Evolutionary conservation across 2,113 vertebrate genomes (phyloP), one percentile per base, ranked within the genome.

Genomic region (Xenopus laevis): DNA sequence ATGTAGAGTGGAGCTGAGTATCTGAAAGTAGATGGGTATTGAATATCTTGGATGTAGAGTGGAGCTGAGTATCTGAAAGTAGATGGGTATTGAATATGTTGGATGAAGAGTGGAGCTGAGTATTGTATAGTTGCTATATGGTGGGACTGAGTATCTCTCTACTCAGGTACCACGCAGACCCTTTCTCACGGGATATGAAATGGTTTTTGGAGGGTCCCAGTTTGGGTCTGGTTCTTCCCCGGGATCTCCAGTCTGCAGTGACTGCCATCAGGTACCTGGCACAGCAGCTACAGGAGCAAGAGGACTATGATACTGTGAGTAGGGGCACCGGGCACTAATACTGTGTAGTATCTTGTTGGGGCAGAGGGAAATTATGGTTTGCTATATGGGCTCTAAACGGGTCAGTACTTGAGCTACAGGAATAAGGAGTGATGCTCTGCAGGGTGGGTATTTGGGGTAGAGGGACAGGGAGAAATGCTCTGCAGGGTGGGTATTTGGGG

Each of bases 191-290:
- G 0, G 92, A 95, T 75, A 67, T 94, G 78, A 84, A 86, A 13
- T 91, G 92, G 80, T 91, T 89, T 81, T 90, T 93, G 0, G 89
- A 94, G 0, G 92, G 91, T 0, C 93, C 93, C 17, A 93, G 85
- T 53, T 85, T 82, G 57, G 85, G 87, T 66, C 82, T 90, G 2
- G 81, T 88, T 0, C 86, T 96, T 55, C 93, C 93, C 0, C 85
- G 89, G 0, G 94, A 96, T 59, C 87, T 96, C 1, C 93, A 93
- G 70, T 86, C 92, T 0, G 93, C 92, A 11, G 86, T 95, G 5
- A 87, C 89, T 0, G 90, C 94, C 2, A 90, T 96, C 85, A 88
- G 78, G 0, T 95, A 94, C 72, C 93, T 96, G 4, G 93, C 95
- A 0, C 87, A 89, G 77, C 91, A 93, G 46, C 85, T 96, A 63